Evolutionary conservation across 2,113 vertebrate species (phyloP).

Genomic region (Clarias macrocephalus): DNA sequence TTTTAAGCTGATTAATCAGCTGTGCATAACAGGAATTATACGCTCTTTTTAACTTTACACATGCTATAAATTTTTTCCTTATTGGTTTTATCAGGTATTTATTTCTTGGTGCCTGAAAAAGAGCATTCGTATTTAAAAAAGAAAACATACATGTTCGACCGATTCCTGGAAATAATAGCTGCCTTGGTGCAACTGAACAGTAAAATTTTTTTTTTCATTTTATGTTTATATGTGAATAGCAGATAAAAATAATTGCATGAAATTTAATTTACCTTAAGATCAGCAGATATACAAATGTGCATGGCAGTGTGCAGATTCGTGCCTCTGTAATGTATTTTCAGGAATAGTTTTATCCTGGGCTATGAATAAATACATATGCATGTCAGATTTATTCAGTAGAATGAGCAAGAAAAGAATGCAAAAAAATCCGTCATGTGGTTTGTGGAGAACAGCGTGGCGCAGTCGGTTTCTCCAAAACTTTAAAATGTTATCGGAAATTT

Average conservation of each 20-base stretch:
- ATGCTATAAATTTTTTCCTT: not conserved
- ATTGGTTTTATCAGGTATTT: conserved; percentile 2
- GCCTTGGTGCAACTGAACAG: not conserved
- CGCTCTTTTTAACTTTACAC: not conserved
- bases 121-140: not conserved
- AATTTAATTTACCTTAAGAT: not conserved
- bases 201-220: not conserved
- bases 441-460: not conserved
- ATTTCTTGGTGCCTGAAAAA: not conserved
- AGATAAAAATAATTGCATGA: not conserved
- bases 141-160: no score
- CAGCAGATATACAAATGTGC: not conserved
- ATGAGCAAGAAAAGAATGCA: not conserved
- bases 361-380: not conserved
- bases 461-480: not conserved
- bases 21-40: conserved; percentile 27
- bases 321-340: not conserved
- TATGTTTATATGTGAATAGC: not conserved
- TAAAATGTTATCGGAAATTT: not conserved
- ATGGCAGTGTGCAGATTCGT: not conserved
- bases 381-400: not conserved
- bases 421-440: not conserved
- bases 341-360: not conserved
- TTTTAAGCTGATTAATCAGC: conserved; percentile 27
- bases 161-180: not conserved